Evolutionary conservation across 2,797 vertebrate species (phyloP).

Genomic region (Cryptoprocta ferox): DNA sequence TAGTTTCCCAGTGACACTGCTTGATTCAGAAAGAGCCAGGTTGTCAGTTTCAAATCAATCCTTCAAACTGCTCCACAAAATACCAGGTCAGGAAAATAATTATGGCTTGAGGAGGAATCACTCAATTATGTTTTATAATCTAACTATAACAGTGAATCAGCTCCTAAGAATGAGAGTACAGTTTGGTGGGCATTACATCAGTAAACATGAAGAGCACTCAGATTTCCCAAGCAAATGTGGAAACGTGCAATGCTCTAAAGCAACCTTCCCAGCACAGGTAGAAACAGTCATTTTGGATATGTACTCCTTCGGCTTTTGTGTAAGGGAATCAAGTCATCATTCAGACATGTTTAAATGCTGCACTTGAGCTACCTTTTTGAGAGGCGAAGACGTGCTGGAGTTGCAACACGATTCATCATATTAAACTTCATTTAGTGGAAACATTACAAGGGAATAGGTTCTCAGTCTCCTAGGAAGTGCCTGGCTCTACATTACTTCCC

Average conservation of each 20-base stretch:
- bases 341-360: conserved; percentile 79
- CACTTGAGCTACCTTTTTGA: conserved; percentile 81
- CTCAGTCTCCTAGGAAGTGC: conserved; percentile 85
- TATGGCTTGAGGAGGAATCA: background rate
- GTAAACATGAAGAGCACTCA: background rate
- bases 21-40: background rate
- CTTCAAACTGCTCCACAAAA: background rate
- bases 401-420: conserved; percentile 85
- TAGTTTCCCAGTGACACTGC: background rate
- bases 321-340: conserved; percentile 51
- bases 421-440: conserved; percentile 87
- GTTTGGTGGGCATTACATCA: background rate
- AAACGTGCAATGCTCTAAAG: background rate
- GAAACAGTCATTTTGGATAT: conserved; percentile 22
- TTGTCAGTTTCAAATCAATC: background rate
- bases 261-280: background rate
- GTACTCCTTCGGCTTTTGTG: conserved; percentile 64
- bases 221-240: background rate
- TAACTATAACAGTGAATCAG: background rate
- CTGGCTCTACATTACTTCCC: conserved; percentile 85
- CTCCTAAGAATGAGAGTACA: background rate
- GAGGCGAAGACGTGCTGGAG: conserved; percentile 76
- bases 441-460: conserved; percentile 85
- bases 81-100: background rate
- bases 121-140: background rate